A percentile compares a stretch with the other conserved stretches of the same genome.
Conservation (phyloP, 1,140 invertebrate genomes). For the Cyrtorhinus lividipennis region DNA sequence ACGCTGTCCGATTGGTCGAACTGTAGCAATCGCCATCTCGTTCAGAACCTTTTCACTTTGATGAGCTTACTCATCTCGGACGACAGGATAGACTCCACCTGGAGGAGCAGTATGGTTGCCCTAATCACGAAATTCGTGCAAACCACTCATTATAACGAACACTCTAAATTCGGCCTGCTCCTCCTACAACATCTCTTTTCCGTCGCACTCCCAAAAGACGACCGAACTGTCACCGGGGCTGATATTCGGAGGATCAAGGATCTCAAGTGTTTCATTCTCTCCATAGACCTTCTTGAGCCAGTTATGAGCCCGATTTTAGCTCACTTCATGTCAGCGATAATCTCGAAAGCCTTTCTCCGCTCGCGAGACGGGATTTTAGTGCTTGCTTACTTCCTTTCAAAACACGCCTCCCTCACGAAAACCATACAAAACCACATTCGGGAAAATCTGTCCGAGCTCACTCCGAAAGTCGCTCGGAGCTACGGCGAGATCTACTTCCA, state of each 20-base stretch:
- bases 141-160: not conserved
- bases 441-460: constrained; percentile 9
- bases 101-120: not conserved
- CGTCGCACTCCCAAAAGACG: not conserved
- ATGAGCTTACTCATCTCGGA: not conserved
- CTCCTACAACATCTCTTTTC: not conserved
- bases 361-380: constrained; percentile 17
- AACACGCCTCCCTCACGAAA: constrained; percentile 12
- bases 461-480: constrained; percentile 12
- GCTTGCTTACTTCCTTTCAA: constrained; percentile 15
- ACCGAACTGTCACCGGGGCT: not conserved
- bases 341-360: not conserved
- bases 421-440: constrained; percentile 16
- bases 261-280: not conserved
- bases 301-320: not conserved
- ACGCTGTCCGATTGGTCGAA: not conserved
- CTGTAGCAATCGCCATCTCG: not conserved
- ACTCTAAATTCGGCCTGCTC: not conserved
- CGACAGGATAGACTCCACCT: not conserved
- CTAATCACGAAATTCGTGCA: not conserved
- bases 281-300: constrained; percentile 9
- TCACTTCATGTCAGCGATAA: constrained; percentile 7
- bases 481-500: constrained; percentile 20
- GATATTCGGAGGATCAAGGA: constrained; percentile 14
- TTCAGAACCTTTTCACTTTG: not conserved